Evolutionary conservation across 1,140 invertebrate genomes (phyloP).

Genomic region (Diprion similis): DNA sequence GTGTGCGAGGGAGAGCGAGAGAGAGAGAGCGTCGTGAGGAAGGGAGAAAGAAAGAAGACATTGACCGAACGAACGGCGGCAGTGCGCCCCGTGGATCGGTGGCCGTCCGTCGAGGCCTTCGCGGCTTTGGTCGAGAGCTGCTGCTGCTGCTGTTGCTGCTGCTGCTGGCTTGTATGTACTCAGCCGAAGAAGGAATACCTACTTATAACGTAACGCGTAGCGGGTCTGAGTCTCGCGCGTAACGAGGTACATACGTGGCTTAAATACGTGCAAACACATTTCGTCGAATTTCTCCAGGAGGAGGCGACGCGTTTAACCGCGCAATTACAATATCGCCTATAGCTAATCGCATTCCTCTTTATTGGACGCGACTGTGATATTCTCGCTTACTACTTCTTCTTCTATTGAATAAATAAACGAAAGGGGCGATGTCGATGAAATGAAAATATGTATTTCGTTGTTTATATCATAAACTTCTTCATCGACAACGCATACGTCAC

Average conservation of each 20-base stretch:
- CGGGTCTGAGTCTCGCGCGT: constrained; percentile 2
- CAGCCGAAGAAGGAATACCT: neutral
- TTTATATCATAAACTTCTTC: no score
- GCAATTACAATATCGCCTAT: no score
- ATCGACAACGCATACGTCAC: no score
- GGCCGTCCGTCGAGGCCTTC: constrained; percentile 41
- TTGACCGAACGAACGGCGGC: constrained; percentile 59
- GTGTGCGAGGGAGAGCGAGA: neutral
- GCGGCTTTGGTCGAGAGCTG: constrained; percentile 28
- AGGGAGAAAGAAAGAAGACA: constrained; percentile 54
- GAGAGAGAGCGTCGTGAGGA: constrained; percentile 27
- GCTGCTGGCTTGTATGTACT: neutral
- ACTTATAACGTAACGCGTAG: neutral
- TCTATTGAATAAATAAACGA: no score
- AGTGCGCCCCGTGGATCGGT: constrained; percentile 32
- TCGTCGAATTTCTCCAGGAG: no score
- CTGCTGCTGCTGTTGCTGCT: constrained; percentile 6
- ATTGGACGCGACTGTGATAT: no score
- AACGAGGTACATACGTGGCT: neutral
- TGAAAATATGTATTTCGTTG: no score
- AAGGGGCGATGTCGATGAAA: no score
- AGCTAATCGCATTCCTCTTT: no score
- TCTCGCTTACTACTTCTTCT: no score
- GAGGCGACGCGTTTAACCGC: no score
- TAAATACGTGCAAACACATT: no score